These are phyloP conservation scores for Cepphus grylle DNA, from an alignment of 2,113 vertebrate species.

Conservation along the genomic window DNA sequence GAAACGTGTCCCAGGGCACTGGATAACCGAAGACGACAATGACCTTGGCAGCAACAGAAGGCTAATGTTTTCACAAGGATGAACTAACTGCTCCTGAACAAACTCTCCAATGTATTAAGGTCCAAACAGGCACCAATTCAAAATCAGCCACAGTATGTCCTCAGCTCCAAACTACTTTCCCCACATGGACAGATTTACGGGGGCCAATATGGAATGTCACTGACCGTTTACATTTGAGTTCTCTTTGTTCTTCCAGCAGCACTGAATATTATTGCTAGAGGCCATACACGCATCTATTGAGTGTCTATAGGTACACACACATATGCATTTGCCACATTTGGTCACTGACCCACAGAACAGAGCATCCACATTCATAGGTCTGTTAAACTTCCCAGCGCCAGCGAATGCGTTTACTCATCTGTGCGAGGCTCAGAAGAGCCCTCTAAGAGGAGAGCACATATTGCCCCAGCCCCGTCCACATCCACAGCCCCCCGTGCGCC, in stretches of 20 bases:
- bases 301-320: rapidly evolving
- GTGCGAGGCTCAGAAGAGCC: neutral
- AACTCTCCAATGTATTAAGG: neutral
- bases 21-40: neutral
- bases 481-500: neutral
- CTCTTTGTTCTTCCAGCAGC: neutral
- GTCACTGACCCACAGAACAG: neutral
- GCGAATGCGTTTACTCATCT: neutral
- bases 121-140: neutral
- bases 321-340: neutral
- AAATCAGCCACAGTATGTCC: neutral
- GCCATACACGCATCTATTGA: rapidly evolving
- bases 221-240: neutral
- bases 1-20: neutral
- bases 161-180: neutral
- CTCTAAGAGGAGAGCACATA: neutral
- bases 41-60: neutral
- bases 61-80: neutral
- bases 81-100: neutral
- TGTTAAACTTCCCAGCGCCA: neutral
- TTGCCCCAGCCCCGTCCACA: neutral
- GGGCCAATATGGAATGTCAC: neutral
- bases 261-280: neutral
- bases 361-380: neutral
- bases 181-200: neutral